Evolutionary conservation across 2,888 invertebrate genomes (phyloP), one percentile per base, ranked within the genome.

Genomic region (Brenthis ino): DNA sequence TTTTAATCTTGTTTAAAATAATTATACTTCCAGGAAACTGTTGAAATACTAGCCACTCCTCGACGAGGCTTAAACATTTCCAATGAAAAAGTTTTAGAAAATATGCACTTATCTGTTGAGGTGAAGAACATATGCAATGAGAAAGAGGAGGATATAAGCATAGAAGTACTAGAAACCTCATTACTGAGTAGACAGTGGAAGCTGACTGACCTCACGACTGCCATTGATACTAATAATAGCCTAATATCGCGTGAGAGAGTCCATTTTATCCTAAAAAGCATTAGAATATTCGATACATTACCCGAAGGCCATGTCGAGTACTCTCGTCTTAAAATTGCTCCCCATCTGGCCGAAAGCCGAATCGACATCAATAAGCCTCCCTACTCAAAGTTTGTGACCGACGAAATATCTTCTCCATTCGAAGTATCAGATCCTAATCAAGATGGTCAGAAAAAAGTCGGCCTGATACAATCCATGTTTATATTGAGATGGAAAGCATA

Each of bases 61-160:
- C 88, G 93, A 4, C 89, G 94, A 70, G 94, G 94, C 75, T 84
- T 94, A 14, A 85, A 87, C 57, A 84, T 84, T 14, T 74, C 81
- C 6, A 79, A 83, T 6, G 85, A 81, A 0, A 84, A 87, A 8
- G 80, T 84, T 13, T 81, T 88, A 48, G 94, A 95, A 76, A 95
- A 94, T 64, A 87, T 97, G 80, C 95, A 95, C 60, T 80, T 97
- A 13, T 94, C 95, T 50, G 86, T 96, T 3, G 95, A 95, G 79
- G 89, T 96, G 0, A 95, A 95, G 77, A 97, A 97, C 85, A 90
- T 95, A 51, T 95, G 95, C 82, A 94, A 94, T 76, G 90, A 94
- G 14, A 95, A 95, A 77, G 94, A 94, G 78, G 93, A 94, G 0
- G 89, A 94, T 83, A 75, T 94, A 87, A 70, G 92, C 85, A 88